phyloP scores from a whole-genome alignment of 2,113 vertebrate genomes.

The Asarcornis scutulata region DNA sequence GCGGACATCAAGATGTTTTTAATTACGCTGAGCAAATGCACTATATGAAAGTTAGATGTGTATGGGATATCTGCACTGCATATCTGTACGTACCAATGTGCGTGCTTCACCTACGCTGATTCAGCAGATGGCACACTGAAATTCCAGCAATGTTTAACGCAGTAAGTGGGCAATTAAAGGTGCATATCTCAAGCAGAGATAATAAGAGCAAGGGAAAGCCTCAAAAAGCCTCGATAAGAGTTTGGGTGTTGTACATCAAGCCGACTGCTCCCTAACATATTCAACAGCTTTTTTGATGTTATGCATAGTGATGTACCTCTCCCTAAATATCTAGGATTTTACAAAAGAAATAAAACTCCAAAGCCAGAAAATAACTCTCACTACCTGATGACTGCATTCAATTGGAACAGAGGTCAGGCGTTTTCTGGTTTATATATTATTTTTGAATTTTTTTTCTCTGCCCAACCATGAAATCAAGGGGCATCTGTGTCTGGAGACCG shows the following conservation, averaged over 20 bases:
- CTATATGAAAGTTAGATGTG: background rate
- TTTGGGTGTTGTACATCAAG: background rate
- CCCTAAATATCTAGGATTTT: background rate
- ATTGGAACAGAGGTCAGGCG: background rate
- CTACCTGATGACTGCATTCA: background rate
- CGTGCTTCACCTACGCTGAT: background rate
- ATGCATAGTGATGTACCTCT: background rate
- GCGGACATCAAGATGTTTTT: background rate
- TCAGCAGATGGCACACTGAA: background rate
- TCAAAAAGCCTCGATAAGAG: background rate
- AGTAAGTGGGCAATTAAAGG: background rate
- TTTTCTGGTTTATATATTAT: background rate
- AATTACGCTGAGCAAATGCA: background rate
- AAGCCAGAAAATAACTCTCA: background rate
- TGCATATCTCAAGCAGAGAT: background rate
- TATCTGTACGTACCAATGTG: background rate
- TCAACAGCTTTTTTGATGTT: background rate
- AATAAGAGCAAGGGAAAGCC: background rate
- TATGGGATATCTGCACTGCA: background rate
- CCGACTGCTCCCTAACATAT: background rate
- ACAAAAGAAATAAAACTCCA: background rate
- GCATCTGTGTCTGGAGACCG: background rate
- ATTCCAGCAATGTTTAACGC: background rate
- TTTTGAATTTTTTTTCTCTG: background rate
- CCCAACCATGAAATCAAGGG: background rate